Evolutionary conservation across 2,888 invertebrate genomes (phyloP).

Genomic region (Carpatolechia fugitivella): DNA sequence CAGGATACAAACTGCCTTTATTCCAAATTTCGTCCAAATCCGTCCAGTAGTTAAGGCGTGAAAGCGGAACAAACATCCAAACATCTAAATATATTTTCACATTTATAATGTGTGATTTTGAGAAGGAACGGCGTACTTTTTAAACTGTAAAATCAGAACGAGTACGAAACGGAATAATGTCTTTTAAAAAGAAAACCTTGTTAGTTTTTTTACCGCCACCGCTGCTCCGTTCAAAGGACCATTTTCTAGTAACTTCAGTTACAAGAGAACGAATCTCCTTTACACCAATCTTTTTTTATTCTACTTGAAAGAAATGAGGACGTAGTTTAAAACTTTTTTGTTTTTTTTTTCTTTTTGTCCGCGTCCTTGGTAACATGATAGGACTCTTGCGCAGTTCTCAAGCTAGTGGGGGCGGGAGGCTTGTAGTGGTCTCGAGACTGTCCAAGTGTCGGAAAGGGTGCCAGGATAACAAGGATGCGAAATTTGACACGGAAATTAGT

Average conservation of each 20-base stretch:
- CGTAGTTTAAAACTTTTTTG: background rate
- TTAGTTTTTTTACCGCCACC: too few species aligned
- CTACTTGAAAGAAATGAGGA: slow-evolving; percentile 1
- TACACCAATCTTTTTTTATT: background rate
- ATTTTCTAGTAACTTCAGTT: background rate
- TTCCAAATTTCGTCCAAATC: too few species aligned
- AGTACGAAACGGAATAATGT: too few species aligned
- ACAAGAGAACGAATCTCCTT: background rate
- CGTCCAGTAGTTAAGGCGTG: too few species aligned
- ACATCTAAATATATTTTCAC: too few species aligned
- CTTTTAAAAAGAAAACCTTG: too few species aligned
- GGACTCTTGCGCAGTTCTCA: background rate
- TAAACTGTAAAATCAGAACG: too few species aligned
- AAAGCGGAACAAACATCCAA: too few species aligned
- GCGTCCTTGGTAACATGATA: background rate
- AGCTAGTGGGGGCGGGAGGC: background rate
- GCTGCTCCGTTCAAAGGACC: too few species aligned
- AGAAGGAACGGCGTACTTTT: too few species aligned
- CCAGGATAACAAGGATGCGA: background rate
- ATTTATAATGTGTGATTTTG: too few species aligned
- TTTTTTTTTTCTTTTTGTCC: background rate
- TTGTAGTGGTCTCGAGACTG: background rate
- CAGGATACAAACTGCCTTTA: too few species aligned
- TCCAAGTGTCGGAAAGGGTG: background rate
- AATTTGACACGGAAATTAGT: background rate